Conservation (phyloP, 2,797 vertebrate genomes). For the Podargus strigoides region DNA sequence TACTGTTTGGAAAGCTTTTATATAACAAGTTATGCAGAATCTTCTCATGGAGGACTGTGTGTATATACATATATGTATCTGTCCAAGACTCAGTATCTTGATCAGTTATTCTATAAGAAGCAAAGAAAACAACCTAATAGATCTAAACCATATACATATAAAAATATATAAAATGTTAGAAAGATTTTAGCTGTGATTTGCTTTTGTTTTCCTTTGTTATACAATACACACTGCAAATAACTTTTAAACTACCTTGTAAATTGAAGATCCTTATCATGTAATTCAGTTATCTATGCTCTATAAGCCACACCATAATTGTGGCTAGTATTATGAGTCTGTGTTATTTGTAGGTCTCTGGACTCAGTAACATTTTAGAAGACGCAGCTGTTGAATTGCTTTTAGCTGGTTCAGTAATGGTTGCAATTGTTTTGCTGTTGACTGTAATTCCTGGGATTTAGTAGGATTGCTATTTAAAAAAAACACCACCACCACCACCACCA, state of each 20-base stretch:
- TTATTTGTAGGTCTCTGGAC: conserved; percentile 44
- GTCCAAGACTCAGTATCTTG: neutral
- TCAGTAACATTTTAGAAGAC: conserved; percentile 35
- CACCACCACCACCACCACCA: neutral
- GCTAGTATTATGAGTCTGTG: neutral
- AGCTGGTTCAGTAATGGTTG: conserved; percentile 32
- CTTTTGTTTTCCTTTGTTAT: neutral
- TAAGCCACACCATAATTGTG: conserved; percentile 39
- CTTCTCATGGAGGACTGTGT: neutral
- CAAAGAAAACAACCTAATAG: neutral
- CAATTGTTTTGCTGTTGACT: conserved; percentile 39
- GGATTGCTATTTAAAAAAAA: neutral
- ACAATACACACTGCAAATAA: neutral
- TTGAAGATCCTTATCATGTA: neutral
- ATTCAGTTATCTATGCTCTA: conserved; percentile 24
- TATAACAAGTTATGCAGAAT: neutral
- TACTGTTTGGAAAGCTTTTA: neutral
- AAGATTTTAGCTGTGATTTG: neutral
- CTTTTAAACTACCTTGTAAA: conserved; percentile 7
- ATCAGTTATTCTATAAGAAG: neutral
- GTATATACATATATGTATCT: neutral
- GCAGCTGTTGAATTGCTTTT: conserved; percentile 47
- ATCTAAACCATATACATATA: neutral
- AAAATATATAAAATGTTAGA: neutral
- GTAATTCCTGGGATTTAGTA: conserved; percentile 49